Conservation (phyloP, 2,113 vertebrate genomes). For the Geothlypis trichas region DNA sequence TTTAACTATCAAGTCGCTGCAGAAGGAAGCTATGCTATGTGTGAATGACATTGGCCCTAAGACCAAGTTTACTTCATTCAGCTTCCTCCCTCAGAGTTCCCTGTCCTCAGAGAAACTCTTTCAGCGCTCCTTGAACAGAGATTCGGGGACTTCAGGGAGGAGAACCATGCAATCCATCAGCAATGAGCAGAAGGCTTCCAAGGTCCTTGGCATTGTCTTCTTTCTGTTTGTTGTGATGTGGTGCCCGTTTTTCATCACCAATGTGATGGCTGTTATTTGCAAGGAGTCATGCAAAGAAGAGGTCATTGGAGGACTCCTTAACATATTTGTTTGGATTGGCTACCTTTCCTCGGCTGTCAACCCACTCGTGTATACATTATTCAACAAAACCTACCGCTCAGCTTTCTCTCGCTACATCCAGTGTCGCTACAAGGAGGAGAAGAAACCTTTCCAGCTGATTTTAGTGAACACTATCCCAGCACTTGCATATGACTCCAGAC, state of each 20-base stretch:
- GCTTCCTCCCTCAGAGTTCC: slow-evolving; percentile 87
- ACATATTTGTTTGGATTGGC: slow-evolving; percentile 95
- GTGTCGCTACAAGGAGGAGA: slow-evolving; percentile 89
- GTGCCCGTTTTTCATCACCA: slow-evolving; percentile 97
- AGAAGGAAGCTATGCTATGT: slow-evolving; percentile 89
- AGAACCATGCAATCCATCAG: slow-evolving; percentile 94
- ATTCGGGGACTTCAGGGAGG: slow-evolving; percentile 73
- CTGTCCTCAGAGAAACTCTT: slow-evolving; percentile 90
- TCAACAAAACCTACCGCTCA: slow-evolving; percentile 92
- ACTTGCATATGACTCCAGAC: slow-evolving; percentile 85
- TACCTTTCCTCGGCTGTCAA: slow-evolving; percentile 96
- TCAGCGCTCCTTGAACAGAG: slow-evolving; percentile 84
- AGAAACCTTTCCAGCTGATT: slow-evolving; percentile 90
- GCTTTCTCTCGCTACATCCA: slow-evolving; percentile 91
- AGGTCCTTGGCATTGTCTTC: slow-evolving; percentile 96
- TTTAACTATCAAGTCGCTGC: slow-evolving; percentile 90
- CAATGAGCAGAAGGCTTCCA: slow-evolving; percentile 96
- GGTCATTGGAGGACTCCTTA: slow-evolving; percentile 84
- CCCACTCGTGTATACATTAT: slow-evolving; percentile 92
- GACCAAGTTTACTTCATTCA: slow-evolving; percentile 85
- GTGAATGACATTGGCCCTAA: slow-evolving; percentile 84
- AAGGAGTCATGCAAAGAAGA: slow-evolving; percentile 78
- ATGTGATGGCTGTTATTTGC: slow-evolving; percentile 90
- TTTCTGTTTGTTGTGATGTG: slow-evolving; percentile 98
- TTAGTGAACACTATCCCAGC: slow-evolving; percentile 93